Evolutionary conservation across 1,140 invertebrate genomes (phyloP), one percentile per base, ranked within the genome.

Genomic region (Idris sp.): DNA sequence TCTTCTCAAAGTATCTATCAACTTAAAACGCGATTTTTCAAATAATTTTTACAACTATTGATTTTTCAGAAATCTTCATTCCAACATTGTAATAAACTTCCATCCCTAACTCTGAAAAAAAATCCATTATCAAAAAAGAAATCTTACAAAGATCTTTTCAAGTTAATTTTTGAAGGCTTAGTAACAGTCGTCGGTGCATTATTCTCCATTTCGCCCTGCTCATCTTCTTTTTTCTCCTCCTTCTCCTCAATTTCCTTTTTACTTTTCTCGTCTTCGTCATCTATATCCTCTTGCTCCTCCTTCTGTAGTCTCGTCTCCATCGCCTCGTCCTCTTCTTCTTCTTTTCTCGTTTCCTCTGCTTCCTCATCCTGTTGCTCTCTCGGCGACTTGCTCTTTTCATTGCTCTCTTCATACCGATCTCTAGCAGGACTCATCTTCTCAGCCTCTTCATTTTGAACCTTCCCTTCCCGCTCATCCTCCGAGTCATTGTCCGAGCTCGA

Each of bases 131-230:
- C n/a, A n/a, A n/a, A n/a, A n/a, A n/a, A n/a, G n/a, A n/a, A n/a
- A n/a, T n/a, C n/a, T n/a, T 74, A 86, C 84, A 86, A 86, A 58
- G 86, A 84, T 75, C 86, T 81, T 25, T 87, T 87, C 26, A 86
- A 79, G 67, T 84, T 84, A 15, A 87, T 82, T 81, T 87, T 86
- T 3, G 78, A 74, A 4, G 86, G 81, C 59, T 85, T 86, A 0
- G 73, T 71, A 75, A 43, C 43, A 48, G 71, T 54, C 33, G 62
- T 18, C 3, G 65, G 53, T 33, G 31, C 48, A 43, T 68, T 59
- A 7, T 33, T 59, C 35, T 28, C 26, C n/a, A 51, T n/a, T n/a
- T n/a, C n/a, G n/a, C n/a, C 14, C 11, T 56, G 28, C 7, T 35
- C 11, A 1, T 51, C 13, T n/a, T 28, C 28, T 7, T 43, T 48